Evolutionary conservation across 2,113 vertebrate species (phyloP), one percentile per base, ranked within the genome.

Genomic region (Copsychus sechellarum): DNA sequence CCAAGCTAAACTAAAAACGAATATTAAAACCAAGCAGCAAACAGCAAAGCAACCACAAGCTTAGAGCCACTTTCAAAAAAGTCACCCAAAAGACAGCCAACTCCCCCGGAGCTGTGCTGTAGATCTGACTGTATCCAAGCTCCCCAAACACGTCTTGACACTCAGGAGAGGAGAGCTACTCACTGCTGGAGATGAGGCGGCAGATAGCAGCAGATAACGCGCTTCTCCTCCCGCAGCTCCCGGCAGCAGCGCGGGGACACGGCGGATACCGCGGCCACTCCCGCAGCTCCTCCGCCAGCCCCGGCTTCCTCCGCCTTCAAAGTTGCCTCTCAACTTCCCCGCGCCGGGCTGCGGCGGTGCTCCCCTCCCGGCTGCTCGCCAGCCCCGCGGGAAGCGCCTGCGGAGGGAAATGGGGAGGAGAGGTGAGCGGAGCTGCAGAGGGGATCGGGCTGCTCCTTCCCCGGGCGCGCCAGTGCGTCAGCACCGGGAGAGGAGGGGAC

Each of bases 321-420:
- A 95, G 81, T 25, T 85, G 87, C 45, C 28, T 71, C 45, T 71
- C 73, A 28, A 25, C 58, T 82, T 74, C 50, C 25, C 69, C 11
- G 1, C 60, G 38, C 86, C 19, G 67, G 26, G 40, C 58, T 56
- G 9, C 3, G 0, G 58, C 79, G 3, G 51, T 0, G 5, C 51
- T n/a, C 2, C n/a, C 38, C 23, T 22, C 2, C 40, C 28, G 5
- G 45, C n/a, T 1, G 74, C 70, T 54, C 12, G 13, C 5, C 36
- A 20, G 57, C n/a, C 51, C 42, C 4, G 15, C 4, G 11, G 54
- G 90, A 48, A 86, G 48, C 21, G 7, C 70, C 92, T 58, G 82
- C n/a, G 14, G 72, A 80, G 70, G 38, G 25, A 28, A 25, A 33
- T 2, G 24, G 1, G 5, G 5, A 50, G 42, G 5, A 50, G 42